These are phyloP conservation scores for Hippocampus mohnikei DNA, from an alignment of 2,113 vertebrate genomes.

Conservation along the genomic window DNA sequence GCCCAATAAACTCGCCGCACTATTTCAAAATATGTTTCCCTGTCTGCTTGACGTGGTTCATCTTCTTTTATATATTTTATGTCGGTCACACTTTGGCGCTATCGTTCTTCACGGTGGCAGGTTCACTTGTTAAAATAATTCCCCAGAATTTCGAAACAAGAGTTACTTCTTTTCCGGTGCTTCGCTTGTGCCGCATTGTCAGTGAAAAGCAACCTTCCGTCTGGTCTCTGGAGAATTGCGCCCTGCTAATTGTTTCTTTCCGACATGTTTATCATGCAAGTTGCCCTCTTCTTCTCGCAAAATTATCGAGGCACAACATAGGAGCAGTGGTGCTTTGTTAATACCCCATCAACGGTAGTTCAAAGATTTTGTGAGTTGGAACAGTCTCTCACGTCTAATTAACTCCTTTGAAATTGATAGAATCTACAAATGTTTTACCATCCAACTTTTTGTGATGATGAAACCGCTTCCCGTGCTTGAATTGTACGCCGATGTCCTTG, in stretches of 20 bases:
- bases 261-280: not conserved
- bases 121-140: not conserved
- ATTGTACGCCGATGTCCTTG: not conserved
- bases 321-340: slow-evolving; percentile 1
- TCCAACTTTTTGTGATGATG: not conserved
- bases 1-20: not conserved
- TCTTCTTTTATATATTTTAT: not conserved
- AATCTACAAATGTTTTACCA: not conserved
- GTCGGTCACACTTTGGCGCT: not conserved
- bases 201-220: not conserved
- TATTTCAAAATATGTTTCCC: not conserved
- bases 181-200: not conserved
- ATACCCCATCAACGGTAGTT: not conserved
- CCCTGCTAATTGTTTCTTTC: not conserved
- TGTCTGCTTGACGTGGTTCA: not conserved
- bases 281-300: not conserved
- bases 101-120: not conserved
- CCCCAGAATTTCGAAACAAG: not conserved
- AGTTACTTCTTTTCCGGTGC: not conserved
- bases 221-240: not conserved
- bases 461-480: not conserved
- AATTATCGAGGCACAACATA: not conserved
- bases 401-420: not conserved
- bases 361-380: not conserved
- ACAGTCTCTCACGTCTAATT: not conserved